Evolutionary conservation across 2,113 vertebrate genomes (phyloP).

Genomic region (Mola mola): DNA sequence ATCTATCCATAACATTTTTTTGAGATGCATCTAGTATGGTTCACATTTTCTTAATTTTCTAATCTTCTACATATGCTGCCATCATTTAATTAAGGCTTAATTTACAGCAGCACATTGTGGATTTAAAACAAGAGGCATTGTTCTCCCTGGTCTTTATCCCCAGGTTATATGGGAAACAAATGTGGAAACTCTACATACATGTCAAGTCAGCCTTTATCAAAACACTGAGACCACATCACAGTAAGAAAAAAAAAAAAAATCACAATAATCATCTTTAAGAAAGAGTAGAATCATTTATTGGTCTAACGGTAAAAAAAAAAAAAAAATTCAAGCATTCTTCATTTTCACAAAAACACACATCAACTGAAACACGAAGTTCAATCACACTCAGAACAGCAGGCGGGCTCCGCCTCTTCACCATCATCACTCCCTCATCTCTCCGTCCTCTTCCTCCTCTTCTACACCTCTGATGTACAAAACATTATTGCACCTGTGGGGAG

Average conservation of each 20-base stretch:
- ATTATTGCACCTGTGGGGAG: slow-evolving; percentile 91
- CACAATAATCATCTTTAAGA: slow-evolving; percentile 43
- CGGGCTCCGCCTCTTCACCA: not conserved
- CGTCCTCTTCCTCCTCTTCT: slow-evolving; percentile 98
- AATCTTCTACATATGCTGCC: no score
- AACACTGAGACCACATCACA: no score
- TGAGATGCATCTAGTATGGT: no score
- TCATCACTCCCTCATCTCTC: slow-evolving; percentile 96
- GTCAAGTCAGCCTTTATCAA: no score
- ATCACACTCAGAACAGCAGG: slow-evolving; percentile 17
- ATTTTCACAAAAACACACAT: slow-evolving; percentile 65
- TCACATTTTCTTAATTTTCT: no score
- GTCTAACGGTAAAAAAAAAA: slow-evolving; percentile 41
- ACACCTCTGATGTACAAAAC: slow-evolving; percentile 98
- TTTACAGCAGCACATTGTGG: no score
- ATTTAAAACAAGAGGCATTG: no score
- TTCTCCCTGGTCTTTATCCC: no score
- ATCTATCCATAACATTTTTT: no score
- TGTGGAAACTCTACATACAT: no score
- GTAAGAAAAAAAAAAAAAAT: not conserved
- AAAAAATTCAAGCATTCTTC: slow-evolving; percentile 16
- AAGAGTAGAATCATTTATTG: slow-evolving; percentile 54
- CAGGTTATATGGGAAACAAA: no score
- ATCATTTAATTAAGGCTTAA: no score
- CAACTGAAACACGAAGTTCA: slow-evolving; percentile 37